Conservation (phyloP, 2,888 invertebrate genomes). For the Phyto melanocephala region DNA sequence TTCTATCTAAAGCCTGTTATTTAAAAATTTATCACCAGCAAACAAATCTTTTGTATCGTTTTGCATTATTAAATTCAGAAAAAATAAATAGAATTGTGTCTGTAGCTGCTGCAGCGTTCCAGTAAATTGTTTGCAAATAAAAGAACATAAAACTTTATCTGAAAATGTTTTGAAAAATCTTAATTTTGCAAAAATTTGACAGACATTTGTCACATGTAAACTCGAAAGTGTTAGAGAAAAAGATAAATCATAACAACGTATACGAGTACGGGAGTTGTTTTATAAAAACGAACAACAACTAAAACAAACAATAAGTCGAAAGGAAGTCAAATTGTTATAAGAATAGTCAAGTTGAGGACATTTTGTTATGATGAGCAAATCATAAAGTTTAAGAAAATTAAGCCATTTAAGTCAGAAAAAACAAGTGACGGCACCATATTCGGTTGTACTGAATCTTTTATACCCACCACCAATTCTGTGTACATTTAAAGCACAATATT, state of each 20-base stretch:
- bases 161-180: not conserved
- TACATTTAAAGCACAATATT: too few relatives aligned
- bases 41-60: not conserved
- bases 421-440: too few relatives aligned
- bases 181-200: constrained; percentile 1
- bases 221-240: not conserved
- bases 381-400: not conserved
- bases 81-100: not conserved
- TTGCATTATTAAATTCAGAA: not conserved
- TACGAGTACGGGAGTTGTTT: too few relatives aligned
- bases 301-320: not conserved
- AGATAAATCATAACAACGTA: not conserved
- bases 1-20: not conserved
- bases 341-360: not conserved
- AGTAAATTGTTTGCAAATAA: not conserved
- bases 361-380: not conserved
- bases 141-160: not conserved
- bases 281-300: too few relatives aligned
- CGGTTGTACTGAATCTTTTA: too few relatives aligned
- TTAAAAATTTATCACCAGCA: constrained; percentile 12
- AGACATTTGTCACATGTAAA: constrained; percentile 7
- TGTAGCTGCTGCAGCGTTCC: not conserved
- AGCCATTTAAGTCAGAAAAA: too few relatives aligned
- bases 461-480: too few relatives aligned
- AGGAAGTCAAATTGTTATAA: not conserved